A percentile compares a stretch with the other conserved stretches of the same genome.
Evolutionary conservation across 2,113 vertebrate species (phyloP).

Genomic region (Notechis scutatus): DNA sequence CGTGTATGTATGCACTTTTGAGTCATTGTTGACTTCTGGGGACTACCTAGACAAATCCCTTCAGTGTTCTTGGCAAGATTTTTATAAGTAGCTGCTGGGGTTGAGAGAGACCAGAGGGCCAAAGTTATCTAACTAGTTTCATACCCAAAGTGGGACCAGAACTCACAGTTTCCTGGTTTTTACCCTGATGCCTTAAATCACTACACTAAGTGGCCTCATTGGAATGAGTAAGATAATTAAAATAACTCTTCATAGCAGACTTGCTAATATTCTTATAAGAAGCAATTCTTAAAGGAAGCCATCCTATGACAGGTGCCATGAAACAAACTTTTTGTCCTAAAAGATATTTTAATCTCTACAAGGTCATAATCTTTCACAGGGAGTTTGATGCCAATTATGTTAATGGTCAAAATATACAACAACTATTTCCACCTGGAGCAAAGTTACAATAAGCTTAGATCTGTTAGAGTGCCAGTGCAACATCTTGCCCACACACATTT

Average conservation of each 20-base stretch:
- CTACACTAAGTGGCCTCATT: not conserved
- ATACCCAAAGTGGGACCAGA: not conserved
- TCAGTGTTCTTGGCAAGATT: not conserved
- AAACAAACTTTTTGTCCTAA: not conserved
- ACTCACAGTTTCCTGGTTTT: not conserved
- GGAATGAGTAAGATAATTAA: not conserved
- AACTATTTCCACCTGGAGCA: not conserved
- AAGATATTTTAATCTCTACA: not conserved
- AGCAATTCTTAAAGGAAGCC: not conserved
- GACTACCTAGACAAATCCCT: not conserved
- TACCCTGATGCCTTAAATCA: not conserved
- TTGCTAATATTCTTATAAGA: constrained; percentile 33
- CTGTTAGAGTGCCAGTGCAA: not conserved
- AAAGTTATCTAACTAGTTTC: not conserved
- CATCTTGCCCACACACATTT: too few species aligned
- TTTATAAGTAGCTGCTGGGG: not conserved
- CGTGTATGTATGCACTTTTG: not conserved
- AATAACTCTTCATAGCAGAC: not conserved
- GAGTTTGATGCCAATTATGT: not conserved
- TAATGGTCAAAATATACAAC: not conserved
- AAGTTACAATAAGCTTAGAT: not conserved
- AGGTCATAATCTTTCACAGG: not conserved
- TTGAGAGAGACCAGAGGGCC: not conserved
- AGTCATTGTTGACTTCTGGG: not conserved
- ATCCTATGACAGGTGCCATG: not conserved